Evolutionary conservation across 2,888 invertebrate species (phyloP).

Genomic region (Phyto melanocephala): DNA sequence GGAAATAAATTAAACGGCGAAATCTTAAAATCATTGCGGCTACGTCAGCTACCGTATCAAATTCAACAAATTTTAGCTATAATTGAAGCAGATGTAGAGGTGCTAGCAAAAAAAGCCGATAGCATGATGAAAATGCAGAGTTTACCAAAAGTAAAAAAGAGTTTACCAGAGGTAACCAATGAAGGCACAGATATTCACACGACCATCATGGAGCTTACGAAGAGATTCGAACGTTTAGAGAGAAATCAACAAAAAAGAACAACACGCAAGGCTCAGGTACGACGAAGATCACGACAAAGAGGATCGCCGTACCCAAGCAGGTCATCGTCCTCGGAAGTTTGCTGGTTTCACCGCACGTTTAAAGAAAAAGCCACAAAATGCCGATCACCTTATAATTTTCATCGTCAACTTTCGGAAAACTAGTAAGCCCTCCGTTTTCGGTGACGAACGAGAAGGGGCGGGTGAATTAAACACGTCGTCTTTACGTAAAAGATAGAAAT

Average conservation of each 20-base stretch:
- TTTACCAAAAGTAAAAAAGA: background rate
- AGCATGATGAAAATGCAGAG: background rate
- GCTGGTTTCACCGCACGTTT: conserved; percentile 27
- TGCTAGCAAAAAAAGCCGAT: conserved; percentile 2
- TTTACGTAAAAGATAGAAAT: conserved; percentile 23
- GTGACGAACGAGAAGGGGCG: conserved; percentile 3
- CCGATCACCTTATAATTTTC: conserved; percentile 1
- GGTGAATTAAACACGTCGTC: background rate
- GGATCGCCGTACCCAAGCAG: background rate
- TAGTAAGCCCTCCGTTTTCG: conserved; percentile 29
- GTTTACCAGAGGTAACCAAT: background rate
- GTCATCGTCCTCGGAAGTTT: background rate
- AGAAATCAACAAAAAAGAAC: background rate
- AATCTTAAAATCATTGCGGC: background rate
- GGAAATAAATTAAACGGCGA: background rate
- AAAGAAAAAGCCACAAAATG: conserved; percentile 19
- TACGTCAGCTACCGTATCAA: background rate
- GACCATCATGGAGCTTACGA: conserved; percentile 1
- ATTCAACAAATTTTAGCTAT: background rate
- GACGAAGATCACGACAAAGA: background rate
- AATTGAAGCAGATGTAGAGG: background rate
- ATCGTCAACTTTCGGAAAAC: conserved; percentile 18
- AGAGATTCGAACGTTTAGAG: background rate
- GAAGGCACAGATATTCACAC: background rate
- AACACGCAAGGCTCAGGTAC: background rate